Conservation (phyloP, 1,140 invertebrate genomes). For the Vollenhovia emeryi region DNA sequence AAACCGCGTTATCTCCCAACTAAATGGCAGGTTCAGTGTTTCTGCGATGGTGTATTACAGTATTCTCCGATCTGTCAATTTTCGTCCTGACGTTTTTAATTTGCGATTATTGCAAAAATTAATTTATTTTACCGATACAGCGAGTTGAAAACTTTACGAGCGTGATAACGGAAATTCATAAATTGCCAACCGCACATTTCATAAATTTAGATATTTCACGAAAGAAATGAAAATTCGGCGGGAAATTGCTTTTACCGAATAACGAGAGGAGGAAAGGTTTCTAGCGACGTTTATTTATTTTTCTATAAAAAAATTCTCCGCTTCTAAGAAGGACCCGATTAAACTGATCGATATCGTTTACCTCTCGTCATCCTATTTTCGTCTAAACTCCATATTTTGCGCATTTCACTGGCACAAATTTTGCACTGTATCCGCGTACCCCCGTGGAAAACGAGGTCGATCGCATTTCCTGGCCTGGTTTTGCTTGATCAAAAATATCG, state of each 20-base stretch:
- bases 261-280: neutral
- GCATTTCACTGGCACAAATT: neutral
- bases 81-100: neutral
- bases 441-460: neutral
- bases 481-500: conserved; percentile 11
- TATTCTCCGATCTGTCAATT: neutral
- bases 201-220: neutral
- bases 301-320: neutral
- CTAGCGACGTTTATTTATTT: neutral
- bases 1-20: neutral
- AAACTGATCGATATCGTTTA: neutral
- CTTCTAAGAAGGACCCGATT: neutral
- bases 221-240: neutral
- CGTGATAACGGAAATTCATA: neutral
- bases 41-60: neutral
- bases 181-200: neutral
- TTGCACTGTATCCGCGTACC: neutral
- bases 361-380: neutral
- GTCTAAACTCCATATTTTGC: neutral
- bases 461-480: neutral
- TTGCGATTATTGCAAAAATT: neutral
- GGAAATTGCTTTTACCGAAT: neutral
- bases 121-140: neutral
- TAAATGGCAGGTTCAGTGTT: neutral
- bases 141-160: neutral